A percentile compares a stretch with the other conserved stretches of the same genome.
These are phyloP conservation scores for Busseola fusca DNA, from an alignment of 2,888 invertebrate species.

Conservation along the genomic window DNA sequence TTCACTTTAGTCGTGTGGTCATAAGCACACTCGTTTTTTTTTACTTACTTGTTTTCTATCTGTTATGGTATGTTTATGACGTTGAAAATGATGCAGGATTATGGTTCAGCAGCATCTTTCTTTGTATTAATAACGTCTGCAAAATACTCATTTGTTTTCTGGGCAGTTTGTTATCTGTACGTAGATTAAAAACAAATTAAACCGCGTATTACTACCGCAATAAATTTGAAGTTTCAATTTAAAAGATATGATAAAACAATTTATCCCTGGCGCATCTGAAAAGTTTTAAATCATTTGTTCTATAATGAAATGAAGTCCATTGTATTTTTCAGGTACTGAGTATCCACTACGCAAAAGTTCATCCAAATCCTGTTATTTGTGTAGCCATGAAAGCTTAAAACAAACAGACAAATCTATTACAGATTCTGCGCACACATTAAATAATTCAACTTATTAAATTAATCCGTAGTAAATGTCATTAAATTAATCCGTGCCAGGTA, in stretches of 20 bases:
- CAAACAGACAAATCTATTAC: slow-evolving; percentile 10
- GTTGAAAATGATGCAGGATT: not conserved
- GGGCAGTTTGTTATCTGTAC: not conserved
- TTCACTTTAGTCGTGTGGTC: too few relatives aligned
- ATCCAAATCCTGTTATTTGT: slow-evolving; percentile 4
- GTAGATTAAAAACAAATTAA: not conserved
- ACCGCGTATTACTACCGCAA: not conserved
- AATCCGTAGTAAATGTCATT: slow-evolving; percentile 44
- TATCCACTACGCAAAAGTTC: not conserved
- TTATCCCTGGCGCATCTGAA: not conserved
- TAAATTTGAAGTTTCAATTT: not conserved
- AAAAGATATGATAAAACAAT: not conserved
- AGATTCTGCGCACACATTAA: slow-evolving; percentile 6
- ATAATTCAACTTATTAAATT: slow-evolving; percentile 50
- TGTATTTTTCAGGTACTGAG: not conserved
- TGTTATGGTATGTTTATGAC: not conserved
- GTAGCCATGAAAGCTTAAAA: slow-evolving; percentile 6
- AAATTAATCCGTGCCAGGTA: slow-evolving; percentile 29
- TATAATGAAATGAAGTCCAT: not conserved
- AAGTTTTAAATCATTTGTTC: not conserved
- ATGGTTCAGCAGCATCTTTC: not conserved
- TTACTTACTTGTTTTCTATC: not conserved
- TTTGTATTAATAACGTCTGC: not conserved
- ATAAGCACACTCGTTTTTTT: too few relatives aligned
- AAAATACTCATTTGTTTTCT: not conserved